These are phyloP conservation scores for Leptopterna dolabrata DNA, from an alignment of 2,888 invertebrate species.

Conservation along the genomic window DNA sequence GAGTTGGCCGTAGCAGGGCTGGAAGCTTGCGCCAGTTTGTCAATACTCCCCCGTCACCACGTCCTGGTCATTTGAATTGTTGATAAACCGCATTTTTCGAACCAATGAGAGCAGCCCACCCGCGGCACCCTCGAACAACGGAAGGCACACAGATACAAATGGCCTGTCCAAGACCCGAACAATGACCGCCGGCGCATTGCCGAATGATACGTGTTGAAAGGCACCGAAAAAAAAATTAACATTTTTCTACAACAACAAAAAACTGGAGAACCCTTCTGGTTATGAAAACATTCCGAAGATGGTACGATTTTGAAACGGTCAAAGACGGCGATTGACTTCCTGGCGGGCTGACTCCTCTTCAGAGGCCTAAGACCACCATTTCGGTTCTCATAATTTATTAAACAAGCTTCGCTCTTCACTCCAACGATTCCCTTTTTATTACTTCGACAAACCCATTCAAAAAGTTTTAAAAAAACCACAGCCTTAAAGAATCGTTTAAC, in stretches of 20 bases:
- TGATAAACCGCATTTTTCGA: background rate
- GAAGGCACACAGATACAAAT: slow-evolving; percentile 8
- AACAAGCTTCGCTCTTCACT: background rate
- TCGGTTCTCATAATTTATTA: background rate
- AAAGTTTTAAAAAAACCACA: background rate
- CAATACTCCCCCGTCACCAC: background rate
- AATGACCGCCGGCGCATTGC: background rate
- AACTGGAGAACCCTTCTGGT: background rate
- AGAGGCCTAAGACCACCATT: background rate
- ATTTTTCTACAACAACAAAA: background rate
- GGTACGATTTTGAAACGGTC: slow-evolving; percentile 5
- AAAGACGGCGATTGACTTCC: slow-evolving; percentile 11
- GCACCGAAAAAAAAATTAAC: background rate
- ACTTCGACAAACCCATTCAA: background rate
- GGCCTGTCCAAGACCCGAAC: background rate
- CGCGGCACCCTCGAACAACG: background rate
- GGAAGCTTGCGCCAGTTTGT: too few relatives aligned
- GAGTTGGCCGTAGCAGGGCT: background rate
- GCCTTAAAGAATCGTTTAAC: background rate
- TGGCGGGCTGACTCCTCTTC: background rate
- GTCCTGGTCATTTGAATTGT: slow-evolving; percentile 24
- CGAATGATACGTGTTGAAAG: background rate
- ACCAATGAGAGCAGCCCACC: background rate
- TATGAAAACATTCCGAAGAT: background rate
- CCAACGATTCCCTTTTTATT: background rate